Evolutionary conservation across 2,113 vertebrate species (phyloP).

Genomic region (Atractosteus spatula): DNA sequence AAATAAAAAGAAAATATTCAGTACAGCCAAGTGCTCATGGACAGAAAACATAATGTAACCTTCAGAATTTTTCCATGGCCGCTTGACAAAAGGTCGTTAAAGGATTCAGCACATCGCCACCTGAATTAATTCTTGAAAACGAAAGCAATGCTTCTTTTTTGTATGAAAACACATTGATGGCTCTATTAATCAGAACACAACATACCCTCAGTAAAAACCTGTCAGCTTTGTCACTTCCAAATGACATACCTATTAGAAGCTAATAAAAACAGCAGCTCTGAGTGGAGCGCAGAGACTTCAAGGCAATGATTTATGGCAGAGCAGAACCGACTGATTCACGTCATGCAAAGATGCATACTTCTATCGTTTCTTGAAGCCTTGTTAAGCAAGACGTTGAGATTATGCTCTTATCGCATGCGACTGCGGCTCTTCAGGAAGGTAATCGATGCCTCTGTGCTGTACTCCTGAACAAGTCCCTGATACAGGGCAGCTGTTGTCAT

Average conservation of each 20-base stretch:
- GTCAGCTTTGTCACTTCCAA: conserved; percentile 68
- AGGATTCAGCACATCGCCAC: conserved; percentile 20
- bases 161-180: conserved; percentile 51
- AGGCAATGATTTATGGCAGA: conserved; percentile 41
- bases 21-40: conserved; percentile 17
- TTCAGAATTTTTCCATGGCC: conserved; percentile 39
- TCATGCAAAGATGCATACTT: conserved; percentile 44
- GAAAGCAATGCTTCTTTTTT: conserved; percentile 43
- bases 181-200: conserved; percentile 50
- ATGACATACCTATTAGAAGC: conserved; percentile 66
- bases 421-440: conserved; percentile 48
- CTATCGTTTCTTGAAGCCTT: conserved; percentile 43
- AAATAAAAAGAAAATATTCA: conserved; percentile 21
- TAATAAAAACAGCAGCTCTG: conserved; percentile 56
- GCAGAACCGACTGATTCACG: conserved; percentile 34
- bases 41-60: conserved; percentile 37
- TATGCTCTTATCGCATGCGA: conserved; percentile 51
- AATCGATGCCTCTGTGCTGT: conserved; percentile 48
- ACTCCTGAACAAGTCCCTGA: conserved; percentile 45
- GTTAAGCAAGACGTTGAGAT: conserved; percentile 38
- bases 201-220: conserved; percentile 52
- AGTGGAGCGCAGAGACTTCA: conserved; percentile 51
- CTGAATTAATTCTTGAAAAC: conserved; percentile 41
- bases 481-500: conserved; percentile 34
- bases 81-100: conserved; percentile 44